A percentile compares a stretch with the other conserved stretches of the same genome.
These are phyloP conservation scores for Plagodis pulveraria DNA, from an alignment of 2,888 invertebrate genomes.

Conservation along the genomic window DNA sequence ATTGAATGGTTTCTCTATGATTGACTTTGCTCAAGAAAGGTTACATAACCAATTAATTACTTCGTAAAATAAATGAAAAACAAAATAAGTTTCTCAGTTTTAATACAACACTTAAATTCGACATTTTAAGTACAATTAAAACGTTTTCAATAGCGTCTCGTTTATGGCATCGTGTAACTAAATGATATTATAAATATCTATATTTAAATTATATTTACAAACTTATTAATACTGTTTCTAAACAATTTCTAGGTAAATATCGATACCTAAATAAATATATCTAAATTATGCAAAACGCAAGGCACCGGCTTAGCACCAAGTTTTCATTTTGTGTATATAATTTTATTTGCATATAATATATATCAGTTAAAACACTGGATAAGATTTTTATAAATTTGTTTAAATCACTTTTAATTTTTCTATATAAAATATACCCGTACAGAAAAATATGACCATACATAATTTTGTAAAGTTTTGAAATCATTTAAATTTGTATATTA, in stretches of 20 bases:
- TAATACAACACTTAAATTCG: constrained; percentile 77
- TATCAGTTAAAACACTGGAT: no score
- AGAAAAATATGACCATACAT: not conserved
- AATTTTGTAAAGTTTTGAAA: not conserved
- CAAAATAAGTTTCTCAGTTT: constrained; percentile 45
- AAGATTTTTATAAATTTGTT: not conserved
- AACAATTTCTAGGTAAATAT: constrained; percentile 44
- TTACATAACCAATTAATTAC: not conserved
- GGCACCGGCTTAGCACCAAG: constrained; percentile 63
- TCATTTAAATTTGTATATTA: no score
- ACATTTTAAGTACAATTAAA: constrained; percentile 70
- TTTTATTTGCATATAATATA: no score
- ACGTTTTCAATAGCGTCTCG: constrained; percentile 47
- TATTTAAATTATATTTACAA: constrained; percentile 55
- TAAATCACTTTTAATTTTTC: not conserved
- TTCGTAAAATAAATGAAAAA: constrained; percentile 17
- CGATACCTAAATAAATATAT: constrained; percentile 34
- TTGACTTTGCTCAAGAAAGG: not conserved
- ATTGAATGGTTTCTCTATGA: no score
- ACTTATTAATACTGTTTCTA: constrained; percentile 62
- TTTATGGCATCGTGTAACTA: constrained; percentile 63
- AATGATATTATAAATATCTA: constrained; percentile 50
- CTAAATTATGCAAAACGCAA: constrained; percentile 49
- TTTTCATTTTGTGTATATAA: constrained; percentile 22
- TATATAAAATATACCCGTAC: constrained; percentile 11